Base-by-base conservation (phyloP, 2,888 invertebrate genomes). In the Tryphoninae sp. region DNA sequence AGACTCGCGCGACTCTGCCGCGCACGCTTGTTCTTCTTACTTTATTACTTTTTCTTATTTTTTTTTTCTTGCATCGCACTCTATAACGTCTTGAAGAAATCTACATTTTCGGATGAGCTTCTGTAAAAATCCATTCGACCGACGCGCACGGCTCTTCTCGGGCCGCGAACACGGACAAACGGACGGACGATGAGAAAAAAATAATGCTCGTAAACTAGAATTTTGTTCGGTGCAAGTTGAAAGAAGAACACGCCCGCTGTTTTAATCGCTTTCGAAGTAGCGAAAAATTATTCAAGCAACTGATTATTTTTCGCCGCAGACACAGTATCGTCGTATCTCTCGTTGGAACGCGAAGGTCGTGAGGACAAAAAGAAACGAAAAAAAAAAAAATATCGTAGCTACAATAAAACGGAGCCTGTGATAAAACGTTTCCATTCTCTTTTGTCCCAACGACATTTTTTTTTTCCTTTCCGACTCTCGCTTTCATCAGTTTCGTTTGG, bases 81-180 rank as follows among this genome's bases (percentile, higher is more conserved):
- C 19, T 22, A 22, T 4, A 22, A 13, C 42, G 19, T 45, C 55
- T 62, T 51, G 51, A 13, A 65, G 40, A 64, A 85, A 84, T 85
- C 80, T 82, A 83, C 82, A 84, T 83, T 81, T 77, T 58, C 55
- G 77, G 76, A 85, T 85, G 83, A 81, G 80, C 77, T 84, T 83
- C 73, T 59, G 68, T 62, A 71, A 82, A 83, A 78, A 68, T 78
- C 76, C 61, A 53, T 62, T 76, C 79, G 45, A 79, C 42, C 61
- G 42, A 49, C 16, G 13, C 53, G 26, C 55, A 45, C 16, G n/a
- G 62, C 42, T 33, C 19, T 13, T 9, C 51, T 22, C 1, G 4
- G 4, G 2, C 1, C 74, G n/a, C 67, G 3, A 59, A 26, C 8
- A 59, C 8, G 49, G 33, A 4, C 0, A 23, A 8, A 53, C 13